Conservation (phyloP, 2,888 invertebrate species). For the Lysandra bellargus region DNA sequence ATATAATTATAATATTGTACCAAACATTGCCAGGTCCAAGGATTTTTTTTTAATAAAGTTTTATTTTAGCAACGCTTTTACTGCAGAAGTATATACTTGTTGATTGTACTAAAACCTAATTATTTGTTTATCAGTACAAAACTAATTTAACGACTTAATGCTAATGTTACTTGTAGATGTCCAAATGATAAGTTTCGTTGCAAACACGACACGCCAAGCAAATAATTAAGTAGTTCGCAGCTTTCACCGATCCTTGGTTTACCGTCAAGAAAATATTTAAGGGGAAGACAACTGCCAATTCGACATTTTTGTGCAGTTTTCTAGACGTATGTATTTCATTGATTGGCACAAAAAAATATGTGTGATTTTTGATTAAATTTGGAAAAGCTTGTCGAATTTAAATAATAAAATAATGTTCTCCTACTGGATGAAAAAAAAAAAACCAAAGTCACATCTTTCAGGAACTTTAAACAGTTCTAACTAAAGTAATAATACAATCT, state of each 20-base stretch:
- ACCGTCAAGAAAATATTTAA: background rate
- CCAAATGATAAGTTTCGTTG: background rate
- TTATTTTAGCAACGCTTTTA: background rate
- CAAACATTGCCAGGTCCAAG: background rate
- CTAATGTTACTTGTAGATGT: conserved; percentile 15
- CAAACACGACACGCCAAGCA: conserved; percentile 13
- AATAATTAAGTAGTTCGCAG: background rate
- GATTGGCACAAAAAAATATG: too few species aligned
- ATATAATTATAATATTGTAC: background rate
- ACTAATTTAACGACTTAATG: background rate
- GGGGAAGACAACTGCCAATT: too few species aligned
- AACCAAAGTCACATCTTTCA: too few species aligned
- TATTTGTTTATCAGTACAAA: background rate
- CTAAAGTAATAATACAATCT: too few species aligned
- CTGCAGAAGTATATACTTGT: background rate
- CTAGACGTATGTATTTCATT: too few species aligned
- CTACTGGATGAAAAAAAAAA: too few species aligned
- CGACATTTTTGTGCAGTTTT: too few species aligned
- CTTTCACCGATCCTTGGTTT: conserved; percentile 1
- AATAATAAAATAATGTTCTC: too few species aligned
- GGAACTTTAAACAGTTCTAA: too few species aligned
- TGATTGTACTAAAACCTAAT: background rate
- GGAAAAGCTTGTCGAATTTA: too few species aligned
- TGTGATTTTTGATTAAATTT: too few species aligned
- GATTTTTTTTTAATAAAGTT: background rate